Base-by-base conservation (phyloP, 2,888 invertebrate species). In the Ormyrus pomaceus region DNA sequence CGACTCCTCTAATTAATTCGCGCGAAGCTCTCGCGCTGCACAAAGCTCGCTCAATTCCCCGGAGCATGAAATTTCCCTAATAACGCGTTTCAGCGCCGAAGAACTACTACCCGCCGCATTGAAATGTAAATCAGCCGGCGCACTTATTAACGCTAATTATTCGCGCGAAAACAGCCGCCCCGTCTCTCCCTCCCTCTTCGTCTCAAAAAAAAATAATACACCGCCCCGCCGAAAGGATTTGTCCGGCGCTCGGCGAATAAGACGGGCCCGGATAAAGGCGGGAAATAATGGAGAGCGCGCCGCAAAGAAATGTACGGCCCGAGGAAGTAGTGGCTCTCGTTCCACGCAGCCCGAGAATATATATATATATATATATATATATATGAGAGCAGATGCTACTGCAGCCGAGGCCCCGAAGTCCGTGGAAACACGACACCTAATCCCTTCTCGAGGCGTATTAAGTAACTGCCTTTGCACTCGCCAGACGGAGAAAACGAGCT, bases 371-470 rank as follows among this genome's bases (percentile, higher is more conserved):
- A 55, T 34, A 34, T 34, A 34, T 34, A 34, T 34, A 34, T 34
- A 34, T 34, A 3, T 72, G 48, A 50, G 79, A 83, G 83, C 85
- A 84, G 85, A 86, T 84, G 70, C 77, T 34, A 34, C 34, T 34
- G 66, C 70, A 74, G 34, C 34, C 34, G 34, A 34, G 68, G 81
- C 81, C 77, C 34, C 83, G 79, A 70, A 70, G 72, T 59, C 77
- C 83, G 83, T 83, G 53, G 89, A 86, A 90, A 90, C 85, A 82
- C 85, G 88, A 90, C 83, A 88, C 87, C 86, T 86, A 88, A 89
- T 88, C 87, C 86, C 87, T 85, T 83, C 85, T 87, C 80, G 84
- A 84, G 19, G 83, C 87, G 87, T 88, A 89, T 90, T 88, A 88
- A 90, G 85, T 90, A 86, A 88, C 90, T 83, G 83, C 80, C 89